phyloP scores from a whole-genome alignment of 2,113 vertebrate species.

The Lipophrys pholis region DNA sequence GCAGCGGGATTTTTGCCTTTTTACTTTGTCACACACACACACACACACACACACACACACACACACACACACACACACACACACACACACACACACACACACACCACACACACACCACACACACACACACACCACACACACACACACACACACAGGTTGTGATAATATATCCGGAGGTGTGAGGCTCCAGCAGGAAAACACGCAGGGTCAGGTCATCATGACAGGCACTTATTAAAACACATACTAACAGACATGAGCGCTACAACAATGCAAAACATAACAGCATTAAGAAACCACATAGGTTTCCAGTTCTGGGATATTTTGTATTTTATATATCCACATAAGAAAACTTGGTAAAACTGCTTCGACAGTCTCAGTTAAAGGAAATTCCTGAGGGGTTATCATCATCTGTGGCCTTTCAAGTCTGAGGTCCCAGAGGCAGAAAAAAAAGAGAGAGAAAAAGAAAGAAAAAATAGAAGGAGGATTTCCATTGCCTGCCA shows the following conservation, averaged over 20 bases:
- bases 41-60: too few species aligned
- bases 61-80: too few species aligned
- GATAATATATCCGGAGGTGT: constrained; percentile 33
- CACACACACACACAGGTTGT: too few species aligned
- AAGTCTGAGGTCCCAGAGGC: constrained; percentile 43
- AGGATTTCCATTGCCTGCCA: constrained; percentile 50
- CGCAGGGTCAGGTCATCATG: constrained; percentile 44
- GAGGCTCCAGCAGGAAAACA: constrained; percentile 40
- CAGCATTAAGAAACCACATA: too few species aligned
- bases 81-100: too few species aligned
- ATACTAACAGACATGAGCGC: background rate
- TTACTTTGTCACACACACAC: too few species aligned
- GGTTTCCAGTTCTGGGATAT: too few species aligned
- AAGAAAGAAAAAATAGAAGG: background rate
- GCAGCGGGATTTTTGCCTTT: too few species aligned
- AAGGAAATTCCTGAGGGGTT: constrained; percentile 55
- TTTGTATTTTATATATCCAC: too few species aligned
- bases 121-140: too few species aligned
- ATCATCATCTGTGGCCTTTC: constrained; percentile 50
- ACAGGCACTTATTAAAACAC: constrained; percentile 62
- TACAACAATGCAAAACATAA: too few species aligned
- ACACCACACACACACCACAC: too few species aligned
- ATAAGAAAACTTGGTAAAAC: background rate
- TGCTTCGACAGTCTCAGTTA: constrained; percentile 21
- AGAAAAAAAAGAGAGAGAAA: background rate